Evolutionary conservation across 2,797 vertebrate genomes (phyloP).

Genomic region (Pseudochirops corinnae): DNA sequence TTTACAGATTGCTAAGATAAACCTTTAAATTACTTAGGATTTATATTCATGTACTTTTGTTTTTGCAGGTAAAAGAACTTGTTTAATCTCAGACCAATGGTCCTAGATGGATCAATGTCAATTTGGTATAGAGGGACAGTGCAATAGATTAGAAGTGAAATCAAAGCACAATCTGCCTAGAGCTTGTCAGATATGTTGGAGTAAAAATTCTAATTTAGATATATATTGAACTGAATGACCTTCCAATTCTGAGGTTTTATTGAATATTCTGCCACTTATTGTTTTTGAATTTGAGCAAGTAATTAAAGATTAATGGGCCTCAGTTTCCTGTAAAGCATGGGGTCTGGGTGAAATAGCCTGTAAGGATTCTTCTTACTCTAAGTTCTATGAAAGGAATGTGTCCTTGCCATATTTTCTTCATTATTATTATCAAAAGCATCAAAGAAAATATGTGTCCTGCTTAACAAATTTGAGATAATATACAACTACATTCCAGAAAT

Average conservation of each 20-base stretch:
- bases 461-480: background rate
- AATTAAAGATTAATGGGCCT: background rate
- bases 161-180: background rate
- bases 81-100: background rate
- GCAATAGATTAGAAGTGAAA: background rate
- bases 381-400: background rate
- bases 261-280: background rate
- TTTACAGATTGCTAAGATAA: background rate
- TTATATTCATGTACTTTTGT: background rate
- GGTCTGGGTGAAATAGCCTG: background rate
- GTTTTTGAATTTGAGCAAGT: background rate
- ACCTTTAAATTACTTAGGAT: background rate
- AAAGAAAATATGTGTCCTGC: background rate
- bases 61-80: background rate
- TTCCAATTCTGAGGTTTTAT: background rate
- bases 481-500: background rate
- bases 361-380: background rate
- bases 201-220: background rate
- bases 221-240: background rate
- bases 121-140: background rate
- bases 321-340: background rate
- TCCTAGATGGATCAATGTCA: background rate
- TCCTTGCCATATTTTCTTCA: background rate
- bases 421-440: background rate
- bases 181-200: background rate